Evolutionary conservation across 2,113 vertebrate species (phyloP), one percentile per base, ranked within the genome.

Genomic region (Podiceps cristatus): DNA sequence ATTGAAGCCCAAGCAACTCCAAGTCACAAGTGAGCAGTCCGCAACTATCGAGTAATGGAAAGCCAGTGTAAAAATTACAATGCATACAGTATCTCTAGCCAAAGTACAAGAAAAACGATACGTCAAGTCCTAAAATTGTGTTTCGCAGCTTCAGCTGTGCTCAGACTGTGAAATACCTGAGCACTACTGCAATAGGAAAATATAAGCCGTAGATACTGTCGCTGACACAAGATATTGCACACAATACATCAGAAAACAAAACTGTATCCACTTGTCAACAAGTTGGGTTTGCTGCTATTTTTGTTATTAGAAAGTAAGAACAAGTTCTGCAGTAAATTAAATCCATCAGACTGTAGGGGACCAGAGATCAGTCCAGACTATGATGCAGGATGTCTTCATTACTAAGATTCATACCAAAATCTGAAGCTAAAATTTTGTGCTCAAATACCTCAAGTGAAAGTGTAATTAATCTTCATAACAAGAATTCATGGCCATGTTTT

Each of bases 141-240:
- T 77, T 88, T 82, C 13, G 4, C 47, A 81, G 76, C 56, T 73
- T 86, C 25, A 6, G 45, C 47, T 71, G 63, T 37, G 76, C 45
- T 86, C 76, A 74, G 59, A 42, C 82, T 86, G n/a, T 22, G 79
- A 93, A 80, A 97, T 92, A 95, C 88, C 94, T 92, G 76, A 92
- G 76, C 33, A 5, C 47, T 92, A 83, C 75, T 80, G 95, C 92
- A 96, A 93, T 42, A 75, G 88, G 95, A 90, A 97, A 92, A 92
- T 56, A 40, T 11, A 84, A 89, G 44, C 56, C 86, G 72, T 10
- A 67, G 81, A 35, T 87, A 37, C 4, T 88, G 82, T 68, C 86
- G 31, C 82, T 88, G 95, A 93, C 88, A 92, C 40, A 58, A 69
- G 75, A 90, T 33, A 73, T 59, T 49, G 72, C 67, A 77, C 67